phyloP scores from a whole-genome alignment of 2,113 vertebrate genomes.

The Phaethon lepturus region DNA sequence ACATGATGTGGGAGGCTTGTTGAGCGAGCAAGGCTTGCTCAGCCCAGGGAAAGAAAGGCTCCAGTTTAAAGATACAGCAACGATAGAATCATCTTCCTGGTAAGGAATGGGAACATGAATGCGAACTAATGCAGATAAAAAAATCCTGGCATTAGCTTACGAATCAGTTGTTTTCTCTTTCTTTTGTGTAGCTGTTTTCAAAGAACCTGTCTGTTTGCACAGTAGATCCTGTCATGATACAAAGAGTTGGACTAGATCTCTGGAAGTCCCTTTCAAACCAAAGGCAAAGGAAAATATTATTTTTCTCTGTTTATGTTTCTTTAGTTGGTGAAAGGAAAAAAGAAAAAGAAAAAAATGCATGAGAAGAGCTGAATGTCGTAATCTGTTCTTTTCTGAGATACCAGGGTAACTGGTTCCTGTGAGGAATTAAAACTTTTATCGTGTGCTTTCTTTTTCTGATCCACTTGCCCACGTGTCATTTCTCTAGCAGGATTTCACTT shows the following conservation, averaged over 20 bases:
- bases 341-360: fast-evolving
- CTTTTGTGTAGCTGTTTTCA: not conserved
- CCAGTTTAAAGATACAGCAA: not conserved
- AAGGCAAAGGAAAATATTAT: not conserved
- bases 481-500: not conserved
- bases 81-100: not conserved
- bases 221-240: not conserved
- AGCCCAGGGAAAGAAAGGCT: not conserved
- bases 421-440: not conserved
- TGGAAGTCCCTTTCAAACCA: not conserved
- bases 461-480: not conserved
- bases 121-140: not conserved
- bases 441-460: not conserved
- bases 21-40: not conserved
- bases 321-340: not conserved
- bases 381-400: not conserved
- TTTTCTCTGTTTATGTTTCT: not conserved
- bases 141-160: not conserved
- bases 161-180: not conserved
- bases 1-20: not conserved
- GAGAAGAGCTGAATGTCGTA: not conserved
- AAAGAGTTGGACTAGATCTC: not conserved
- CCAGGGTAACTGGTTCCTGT: not conserved
- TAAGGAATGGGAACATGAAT: not conserved
- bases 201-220: not conserved